Evolutionary conservation across 2,113 vertebrate genomes (phyloP), one percentile per base, ranked within the genome.

Genomic region (Camelus bactrianus): DNA sequence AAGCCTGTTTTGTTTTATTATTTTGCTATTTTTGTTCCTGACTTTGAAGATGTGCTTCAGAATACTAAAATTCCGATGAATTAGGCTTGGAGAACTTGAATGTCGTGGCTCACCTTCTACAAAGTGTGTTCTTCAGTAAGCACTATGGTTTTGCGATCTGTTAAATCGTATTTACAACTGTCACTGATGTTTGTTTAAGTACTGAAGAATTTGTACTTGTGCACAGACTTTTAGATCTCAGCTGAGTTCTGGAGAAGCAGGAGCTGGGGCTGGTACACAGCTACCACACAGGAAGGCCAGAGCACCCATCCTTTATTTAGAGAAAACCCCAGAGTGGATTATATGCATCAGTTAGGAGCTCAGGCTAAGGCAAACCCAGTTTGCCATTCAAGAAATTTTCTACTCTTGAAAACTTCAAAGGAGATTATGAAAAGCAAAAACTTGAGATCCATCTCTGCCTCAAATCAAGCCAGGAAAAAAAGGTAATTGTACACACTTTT

Each of bases 361-460:
- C 98, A 96, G 98, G 98, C 42, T 99, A 98, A 94, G 98, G 98
- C 46, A 99, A 98, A 97, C 35, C 97, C 15, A 96, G 38, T 97
- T 97, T 98, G 24, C 85, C 94, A 28, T 93, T 98, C 42, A 99
- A 98, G 84, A 94, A 98, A 8, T 76, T 97, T 81, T 97, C 97
- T 93, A 70, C 96, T 93, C 52, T 92, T 97, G 98, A 98, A 94
- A 97, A 56, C 95, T 64, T 92, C 94, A 79, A n/a, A n/a, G n/a
- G 99, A 98, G 89, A 46, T 80, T 96, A 75, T 60, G 70, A 98
- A 96, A 94, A 98, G 91, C 88, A 94, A 93, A 30, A 93, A 5
- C 28, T 28, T 97, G 84, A 99, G 98, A 97, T 76, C 91, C 64
- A 98, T 48, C 95, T 97, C 98, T 20, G 93, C 98, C 89, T 85